Evolutionary conservation across 92 coral and sea anemone genomes (phyloP).

Genomic region (Zoanthus solanderi): DNA sequence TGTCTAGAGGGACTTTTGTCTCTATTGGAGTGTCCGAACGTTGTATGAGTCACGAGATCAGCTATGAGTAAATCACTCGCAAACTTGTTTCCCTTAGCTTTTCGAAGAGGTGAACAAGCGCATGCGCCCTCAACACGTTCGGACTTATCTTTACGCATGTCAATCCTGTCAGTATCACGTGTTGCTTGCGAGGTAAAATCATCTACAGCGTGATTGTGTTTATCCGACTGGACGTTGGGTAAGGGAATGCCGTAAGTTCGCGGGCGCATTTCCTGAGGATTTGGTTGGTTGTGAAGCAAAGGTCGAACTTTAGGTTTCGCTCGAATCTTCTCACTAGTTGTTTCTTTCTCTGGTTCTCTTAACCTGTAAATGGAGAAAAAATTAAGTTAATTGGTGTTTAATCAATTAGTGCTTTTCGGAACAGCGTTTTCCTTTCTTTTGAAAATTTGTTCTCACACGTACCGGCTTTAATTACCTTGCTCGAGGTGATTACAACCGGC

Average conservation of each 20-base stretch:
- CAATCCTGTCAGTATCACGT: background rate
- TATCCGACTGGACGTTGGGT: background rate
- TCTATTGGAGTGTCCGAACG: constrained; percentile 22
- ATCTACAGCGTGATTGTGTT: background rate
- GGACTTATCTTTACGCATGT: background rate
- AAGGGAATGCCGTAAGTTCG: constrained; percentile 21
- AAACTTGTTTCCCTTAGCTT: background rate
- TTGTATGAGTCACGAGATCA: constrained; percentile 29
- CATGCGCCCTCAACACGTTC: background rate
- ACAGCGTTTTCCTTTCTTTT: background rate
- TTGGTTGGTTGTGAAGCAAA: background rate
- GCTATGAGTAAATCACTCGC: constrained; percentile 10
- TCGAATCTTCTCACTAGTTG: background rate
- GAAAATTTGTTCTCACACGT: background rate
- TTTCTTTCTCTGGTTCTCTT: background rate
- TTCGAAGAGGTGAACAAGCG: background rate
- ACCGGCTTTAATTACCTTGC: no score
- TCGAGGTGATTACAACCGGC: no score
- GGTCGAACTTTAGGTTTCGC: background rate
- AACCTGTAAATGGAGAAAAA: background rate
- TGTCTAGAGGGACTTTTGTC: constrained; percentile 9
- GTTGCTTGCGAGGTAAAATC: background rate
- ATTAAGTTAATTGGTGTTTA: background rate
- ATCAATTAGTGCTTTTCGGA: no score
- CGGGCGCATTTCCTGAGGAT: background rate